Evolutionary conservation across 2,797 vertebrate genomes (phyloP), one percentile per base, ranked within the genome.

Genomic region (Spea hammondii): DNA sequence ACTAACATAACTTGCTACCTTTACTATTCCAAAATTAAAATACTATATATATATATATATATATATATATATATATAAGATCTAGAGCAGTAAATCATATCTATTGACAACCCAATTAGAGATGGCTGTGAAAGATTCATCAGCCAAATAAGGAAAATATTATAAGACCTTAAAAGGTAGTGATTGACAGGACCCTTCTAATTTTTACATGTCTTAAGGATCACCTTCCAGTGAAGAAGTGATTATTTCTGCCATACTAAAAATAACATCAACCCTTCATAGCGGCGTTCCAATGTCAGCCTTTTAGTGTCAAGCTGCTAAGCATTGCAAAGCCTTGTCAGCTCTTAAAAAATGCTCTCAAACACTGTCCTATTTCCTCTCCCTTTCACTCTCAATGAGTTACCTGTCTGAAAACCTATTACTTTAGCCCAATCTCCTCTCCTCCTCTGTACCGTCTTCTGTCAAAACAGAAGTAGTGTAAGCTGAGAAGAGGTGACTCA

Each of bases 391-490:
- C 70, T 73, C 79, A 70, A 73, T 77, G 79, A 82, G 74, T 64
- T 82, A 77, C 79, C 70, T 82, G 79, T 82, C 79, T 77, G 62
- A 73, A 77, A 82, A 74, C 74, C 79, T 82, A 73, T 82, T 82
- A 82, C 79, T 77, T 72, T 72, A 82, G 65, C 79, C 74, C 70
- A 69, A 70, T 77, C 75, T 73, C 64, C 65, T 82, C 70, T 77
- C 69, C 79, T 73, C 74, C 62, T 65, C 67, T 65, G 53, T 66
- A 51, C 44, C 60, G 1, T 76, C 17, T 74, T n/a, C 79, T 82
- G 79, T 82, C 79, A 82, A 77, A 81, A 82, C 79, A 77, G 44
- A 77, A 81, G 69, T 72, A 73, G 54, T 47, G 57, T 44, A 69
- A 68, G 70, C 79, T 50, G 65, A 68, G 70, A 45, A 46, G 49